Conservation (phyloP, 2,113 vertebrate species). For the Larimichthys crocea region DNA sequence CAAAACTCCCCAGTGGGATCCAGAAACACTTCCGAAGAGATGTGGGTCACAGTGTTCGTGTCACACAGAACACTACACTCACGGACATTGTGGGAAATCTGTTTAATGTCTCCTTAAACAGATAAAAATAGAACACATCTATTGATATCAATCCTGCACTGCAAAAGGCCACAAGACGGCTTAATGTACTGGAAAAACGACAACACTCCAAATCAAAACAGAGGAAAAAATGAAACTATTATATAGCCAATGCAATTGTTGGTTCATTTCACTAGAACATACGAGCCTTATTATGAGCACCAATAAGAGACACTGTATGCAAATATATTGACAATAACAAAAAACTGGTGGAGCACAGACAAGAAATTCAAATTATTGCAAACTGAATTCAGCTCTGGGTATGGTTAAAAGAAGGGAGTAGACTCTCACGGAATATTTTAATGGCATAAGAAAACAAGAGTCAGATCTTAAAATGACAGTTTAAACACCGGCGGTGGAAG, state of each 20-base stretch:
- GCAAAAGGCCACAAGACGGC: conserved; percentile 32
- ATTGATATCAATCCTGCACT: conserved; percentile 22
- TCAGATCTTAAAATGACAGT: conserved; percentile 62
- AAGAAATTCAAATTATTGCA: background rate
- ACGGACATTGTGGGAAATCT: conserved; percentile 70
- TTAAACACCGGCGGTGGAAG: conserved; percentile 42
- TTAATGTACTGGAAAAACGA: conserved; percentile 39
- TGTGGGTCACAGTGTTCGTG: conserved; percentile 77
- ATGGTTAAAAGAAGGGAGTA: background rate
- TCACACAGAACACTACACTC: conserved; percentile 64
- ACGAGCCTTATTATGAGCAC: background rate
- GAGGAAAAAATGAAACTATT: no score
- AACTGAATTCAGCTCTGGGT: background rate
- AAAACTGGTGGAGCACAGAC: background rate
- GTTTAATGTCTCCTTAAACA: conserved; percentile 63
- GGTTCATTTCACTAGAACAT: conserved; percentile 16
- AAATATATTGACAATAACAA: background rate
- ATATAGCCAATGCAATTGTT: background rate
- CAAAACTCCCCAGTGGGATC: conserved; percentile 75
- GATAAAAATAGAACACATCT: conserved; percentile 58
- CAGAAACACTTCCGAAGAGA: conserved; percentile 71
- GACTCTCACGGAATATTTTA: conserved; percentile 40
- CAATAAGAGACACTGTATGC: background rate
- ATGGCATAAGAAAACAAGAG: conserved; percentile 43
- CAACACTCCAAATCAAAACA: conserved; percentile 8